These are phyloP conservation scores for Limenitis camilla DNA, from an alignment of 2,888 invertebrate species.

Conservation along the genomic window DNA sequence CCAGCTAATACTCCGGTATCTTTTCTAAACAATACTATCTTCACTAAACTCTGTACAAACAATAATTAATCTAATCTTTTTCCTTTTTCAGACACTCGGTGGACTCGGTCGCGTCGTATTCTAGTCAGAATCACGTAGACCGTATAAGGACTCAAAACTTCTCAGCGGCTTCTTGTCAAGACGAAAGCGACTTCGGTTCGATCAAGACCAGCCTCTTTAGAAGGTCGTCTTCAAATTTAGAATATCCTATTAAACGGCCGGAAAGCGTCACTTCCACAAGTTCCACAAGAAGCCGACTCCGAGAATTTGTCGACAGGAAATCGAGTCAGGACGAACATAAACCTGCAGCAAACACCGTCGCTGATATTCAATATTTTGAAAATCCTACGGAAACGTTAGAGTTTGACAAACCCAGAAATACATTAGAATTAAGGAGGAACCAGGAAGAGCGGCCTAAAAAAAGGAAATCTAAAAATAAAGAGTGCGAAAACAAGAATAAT, in stretches of 20 bases:
- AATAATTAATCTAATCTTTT: constrained; percentile 55
- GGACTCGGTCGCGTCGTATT: constrained; percentile 76
- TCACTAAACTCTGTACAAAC: constrained; percentile 25
- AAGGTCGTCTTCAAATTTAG: constrained; percentile 65
- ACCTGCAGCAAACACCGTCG: constrained; percentile 62
- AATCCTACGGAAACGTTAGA: constrained; percentile 69
- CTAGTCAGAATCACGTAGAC: constrained; percentile 76
- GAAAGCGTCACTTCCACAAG: constrained; percentile 68
- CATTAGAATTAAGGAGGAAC: constrained; percentile 58
- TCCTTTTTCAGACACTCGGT: constrained; percentile 71
- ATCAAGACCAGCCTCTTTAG: constrained; percentile 70
- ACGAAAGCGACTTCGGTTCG: constrained; percentile 68
- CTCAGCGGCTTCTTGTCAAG: constrained; percentile 73
- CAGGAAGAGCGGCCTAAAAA: constrained; percentile 66
- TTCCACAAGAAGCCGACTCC: constrained; percentile 71
- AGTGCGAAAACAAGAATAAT: constrained; percentile 55
- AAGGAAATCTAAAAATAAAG: constrained; percentile 58
- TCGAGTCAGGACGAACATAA: constrained; percentile 70
- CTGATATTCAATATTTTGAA: constrained; percentile 69
- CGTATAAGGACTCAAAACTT: constrained; percentile 72
- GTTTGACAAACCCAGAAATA: constrained; percentile 59
- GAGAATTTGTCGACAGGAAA: constrained; percentile 71
- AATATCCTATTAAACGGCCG: constrained; percentile 59
- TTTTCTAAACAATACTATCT: constrained; percentile 10
- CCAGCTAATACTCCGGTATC: constrained; percentile 6